Evolutionary conservation across 2,888 invertebrate species (phyloP).

Genomic region (Tribolium freemani): DNA sequence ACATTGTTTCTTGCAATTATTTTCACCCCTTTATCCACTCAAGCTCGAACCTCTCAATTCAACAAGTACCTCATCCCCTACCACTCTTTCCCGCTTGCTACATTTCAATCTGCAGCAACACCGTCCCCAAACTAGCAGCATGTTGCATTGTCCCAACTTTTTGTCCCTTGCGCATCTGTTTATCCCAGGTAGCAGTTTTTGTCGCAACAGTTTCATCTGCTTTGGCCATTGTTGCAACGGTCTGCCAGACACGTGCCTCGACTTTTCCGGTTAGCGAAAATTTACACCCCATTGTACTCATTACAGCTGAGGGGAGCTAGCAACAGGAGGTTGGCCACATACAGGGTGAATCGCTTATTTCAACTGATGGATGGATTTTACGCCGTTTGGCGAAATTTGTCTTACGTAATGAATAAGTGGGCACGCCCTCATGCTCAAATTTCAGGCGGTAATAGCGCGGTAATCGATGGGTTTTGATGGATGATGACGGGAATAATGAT

Average conservation of each 20-base stretch:
- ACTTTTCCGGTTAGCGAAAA: slow-evolving; percentile 38
- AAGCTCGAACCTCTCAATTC: too few relatives aligned
- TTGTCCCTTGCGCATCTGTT: slow-evolving; percentile 38
- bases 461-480: slow-evolving; percentile 62
- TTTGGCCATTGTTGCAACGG: slow-evolving; percentile 10
- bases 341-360: background rate
- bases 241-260: slow-evolving; percentile 33
- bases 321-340: slow-evolving; percentile 21
- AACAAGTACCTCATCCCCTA: too few relatives aligned
- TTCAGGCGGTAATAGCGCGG: slow-evolving; percentile 57
- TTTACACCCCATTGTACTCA: slow-evolving; percentile 32
- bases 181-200: slow-evolving; percentile 26
- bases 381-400: slow-evolving; percentile 49
- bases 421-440: slow-evolving; percentile 46
- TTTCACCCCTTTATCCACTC: too few relatives aligned
- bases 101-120: slow-evolving; percentile 4
- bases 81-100: slow-evolving; percentile 5
- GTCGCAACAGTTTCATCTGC: slow-evolving; percentile 33
- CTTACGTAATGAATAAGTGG: slow-evolving; percentile 52
- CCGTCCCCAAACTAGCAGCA: background rate
- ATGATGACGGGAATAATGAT: slow-evolving; percentile 64
- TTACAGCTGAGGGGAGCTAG: slow-evolving; percentile 3
- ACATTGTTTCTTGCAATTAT: too few relatives aligned
- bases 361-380: background rate
- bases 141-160: background rate